Evolutionary conservation across 2,888 invertebrate species (phyloP), one percentile per base, ranked within the genome.

Genomic region (Pegoplata infirma): DNA sequence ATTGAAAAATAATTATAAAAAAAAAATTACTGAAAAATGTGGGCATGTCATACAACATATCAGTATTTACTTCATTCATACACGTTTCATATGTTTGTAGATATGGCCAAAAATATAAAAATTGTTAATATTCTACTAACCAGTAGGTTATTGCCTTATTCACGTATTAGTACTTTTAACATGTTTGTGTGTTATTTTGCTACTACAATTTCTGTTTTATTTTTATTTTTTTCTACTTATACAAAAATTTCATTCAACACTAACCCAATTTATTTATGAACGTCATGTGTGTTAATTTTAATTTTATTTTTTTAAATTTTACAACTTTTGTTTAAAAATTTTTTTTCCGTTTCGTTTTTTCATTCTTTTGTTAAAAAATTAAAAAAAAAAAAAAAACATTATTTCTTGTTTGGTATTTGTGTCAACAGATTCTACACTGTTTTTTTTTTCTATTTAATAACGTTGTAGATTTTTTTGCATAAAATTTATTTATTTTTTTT

Each of bases 71-170:
- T n/a, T 21, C 16, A 73, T 28, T 17, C 59, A 55, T 14, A 49
- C 64, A 59, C 40, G 63, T 58, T 58, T 66, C 8, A 47, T 71
- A 72, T 19, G 8, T 61, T 55, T 32, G 21, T 55, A 51, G 51
- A 64, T 58, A 51, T 59, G 55, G 21, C 68, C 56, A 61, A 68
- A 72, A 61, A 44, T 36, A 25, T 16, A 44, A 61, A 28, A 64
- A 8, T 72, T 25, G 47, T 46, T 58, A 40, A 47, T 56, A 8
- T 49, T 7, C 16, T 16, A 25, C n/a, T 40, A 61, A 63, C 19
- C 66, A 67, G 66, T 79, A 79, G 79, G 79, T 75, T 79, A 72
- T 79, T 79, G 79, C 61, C 75, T 79, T 79, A 77, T 77, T 63
- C 73, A 73, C 77, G 73, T 72, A 51, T 8, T 51, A 14, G 14